Percentiles rank a stretch among this genome's conserved stretches.
Evolutionary conservation across 2,888 invertebrate species (phyloP).

Genomic region (Plutella xylostella): DNA sequence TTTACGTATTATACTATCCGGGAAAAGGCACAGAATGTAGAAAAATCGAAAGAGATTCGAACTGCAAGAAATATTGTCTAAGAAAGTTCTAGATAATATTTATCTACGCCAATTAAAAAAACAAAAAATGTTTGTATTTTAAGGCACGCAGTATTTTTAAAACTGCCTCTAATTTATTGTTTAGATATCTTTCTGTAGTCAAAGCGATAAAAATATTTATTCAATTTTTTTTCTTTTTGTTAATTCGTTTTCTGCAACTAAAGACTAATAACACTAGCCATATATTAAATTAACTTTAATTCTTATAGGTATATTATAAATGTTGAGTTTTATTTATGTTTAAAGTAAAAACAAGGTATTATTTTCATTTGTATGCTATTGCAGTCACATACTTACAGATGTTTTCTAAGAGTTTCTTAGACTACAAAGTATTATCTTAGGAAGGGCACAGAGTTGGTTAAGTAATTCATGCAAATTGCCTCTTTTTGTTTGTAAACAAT

Average conservation of each 20-base stretch:
- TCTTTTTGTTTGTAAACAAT: no score
- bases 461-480: no score
- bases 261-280: slow-evolving; percentile 5
- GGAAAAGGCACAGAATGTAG: slow-evolving; percentile 27
- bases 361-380: not conserved
- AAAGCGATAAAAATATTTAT: not conserved
- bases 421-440: no score
- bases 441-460: no score
- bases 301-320: not conserved
- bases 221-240: slow-evolving; percentile 17
- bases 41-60: not conserved
- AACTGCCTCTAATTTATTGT: no score
- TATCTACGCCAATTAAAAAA: no score
- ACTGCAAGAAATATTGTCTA: not conserved
- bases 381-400: no score
- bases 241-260: slow-evolving; percentile 4
- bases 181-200: no score
- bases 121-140: no score
- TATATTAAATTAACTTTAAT: not conserved
- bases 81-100: no score
- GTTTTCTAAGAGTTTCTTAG: no score
- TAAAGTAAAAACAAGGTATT: not conserved
- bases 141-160: no score
- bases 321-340: not conserved
- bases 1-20: slow-evolving; percentile 36